These are phyloP conservation scores for Saccopteryx leptura DNA, from an alignment of 2,113 vertebrate genomes.

Conservation along the genomic window DNA sequence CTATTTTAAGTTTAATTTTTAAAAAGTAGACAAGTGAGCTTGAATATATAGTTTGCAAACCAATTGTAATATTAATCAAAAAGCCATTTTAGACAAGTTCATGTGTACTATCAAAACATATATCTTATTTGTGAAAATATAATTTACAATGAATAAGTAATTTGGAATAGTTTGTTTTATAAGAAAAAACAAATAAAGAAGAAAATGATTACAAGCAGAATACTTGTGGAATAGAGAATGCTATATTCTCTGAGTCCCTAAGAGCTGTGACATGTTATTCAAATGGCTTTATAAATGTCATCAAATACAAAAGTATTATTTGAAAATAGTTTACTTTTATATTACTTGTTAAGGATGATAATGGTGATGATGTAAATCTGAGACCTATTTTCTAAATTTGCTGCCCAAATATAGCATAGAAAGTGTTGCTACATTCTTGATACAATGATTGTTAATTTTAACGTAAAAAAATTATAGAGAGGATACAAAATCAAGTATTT, in stretches of 20 bases:
- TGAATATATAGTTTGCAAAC: conserved; percentile 48
- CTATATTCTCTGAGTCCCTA: background rate
- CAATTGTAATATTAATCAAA: background rate
- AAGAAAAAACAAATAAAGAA: conserved; percentile 14
- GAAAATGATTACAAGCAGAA: background rate
- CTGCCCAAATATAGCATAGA: background rate
- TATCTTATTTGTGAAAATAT: background rate
- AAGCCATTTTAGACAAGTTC: background rate
- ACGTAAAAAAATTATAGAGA: background rate
- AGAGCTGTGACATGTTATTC: background rate
- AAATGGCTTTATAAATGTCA: background rate
- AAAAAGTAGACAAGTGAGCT: background rate
- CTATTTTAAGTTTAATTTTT: conserved; percentile 27
- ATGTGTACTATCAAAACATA: background rate
- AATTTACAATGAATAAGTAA: conserved; percentile 6
- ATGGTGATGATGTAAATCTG: background rate
- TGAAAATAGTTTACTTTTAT: background rate
- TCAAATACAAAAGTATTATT: background rate
- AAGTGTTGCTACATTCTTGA: background rate
- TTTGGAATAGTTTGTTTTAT: background rate
- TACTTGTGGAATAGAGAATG: background rate
- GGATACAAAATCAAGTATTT: background rate
- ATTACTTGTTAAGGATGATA: background rate
- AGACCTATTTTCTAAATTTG: background rate
- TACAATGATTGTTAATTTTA: background rate